A percentile compares a stretch with the other conserved stretches of the same genome.
phyloP scores from a whole-genome alignment of 2,113 vertebrate species.

The Amphiprion ocellaris region DNA sequence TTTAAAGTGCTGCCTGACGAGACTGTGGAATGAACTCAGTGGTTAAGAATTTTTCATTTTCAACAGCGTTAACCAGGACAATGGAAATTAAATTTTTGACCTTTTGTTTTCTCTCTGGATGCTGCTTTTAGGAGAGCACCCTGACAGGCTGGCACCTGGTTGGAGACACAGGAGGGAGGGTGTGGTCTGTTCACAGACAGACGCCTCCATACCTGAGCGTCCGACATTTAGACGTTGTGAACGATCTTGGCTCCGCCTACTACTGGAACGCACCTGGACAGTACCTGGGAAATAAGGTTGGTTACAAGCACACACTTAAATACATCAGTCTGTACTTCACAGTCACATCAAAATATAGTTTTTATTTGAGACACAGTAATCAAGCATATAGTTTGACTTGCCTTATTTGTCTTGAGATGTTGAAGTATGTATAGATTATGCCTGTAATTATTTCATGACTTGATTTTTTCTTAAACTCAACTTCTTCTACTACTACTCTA shows the following conservation, averaged over 20 bases:
- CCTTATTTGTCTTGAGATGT: background rate
- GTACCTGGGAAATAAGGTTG: constrained; percentile 78
- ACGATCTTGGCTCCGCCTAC: constrained; percentile 71
- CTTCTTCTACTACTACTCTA: too few species aligned
- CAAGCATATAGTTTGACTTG: background rate
- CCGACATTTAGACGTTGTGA: constrained; percentile 65
- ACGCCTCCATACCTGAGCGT: constrained; percentile 70
- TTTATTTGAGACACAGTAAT: too few species aligned
- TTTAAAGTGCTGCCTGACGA: too few species aligned
- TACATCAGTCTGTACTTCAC: background rate
- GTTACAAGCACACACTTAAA: background rate
- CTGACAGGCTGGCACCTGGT: constrained; percentile 77
- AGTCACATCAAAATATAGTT: too few species aligned
- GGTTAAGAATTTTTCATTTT: too few species aligned
- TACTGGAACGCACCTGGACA: constrained; percentile 78
- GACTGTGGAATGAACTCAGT: too few species aligned
- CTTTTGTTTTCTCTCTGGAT: background rate
- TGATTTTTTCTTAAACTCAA: too few species aligned
- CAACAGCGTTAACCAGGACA: too few species aligned
- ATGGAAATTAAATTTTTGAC: too few species aligned
- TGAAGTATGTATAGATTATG: too few species aligned
- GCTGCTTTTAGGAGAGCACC: constrained; percentile 62
- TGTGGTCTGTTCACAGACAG: constrained; percentile 74
- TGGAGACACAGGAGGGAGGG: constrained; percentile 63
- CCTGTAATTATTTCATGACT: too few species aligned